Percentiles rank a stretch among this genome's conserved stretches.
phyloP scores from a whole-genome alignment of 2,888 invertebrate genomes.

The Catocala fraxini region DNA sequence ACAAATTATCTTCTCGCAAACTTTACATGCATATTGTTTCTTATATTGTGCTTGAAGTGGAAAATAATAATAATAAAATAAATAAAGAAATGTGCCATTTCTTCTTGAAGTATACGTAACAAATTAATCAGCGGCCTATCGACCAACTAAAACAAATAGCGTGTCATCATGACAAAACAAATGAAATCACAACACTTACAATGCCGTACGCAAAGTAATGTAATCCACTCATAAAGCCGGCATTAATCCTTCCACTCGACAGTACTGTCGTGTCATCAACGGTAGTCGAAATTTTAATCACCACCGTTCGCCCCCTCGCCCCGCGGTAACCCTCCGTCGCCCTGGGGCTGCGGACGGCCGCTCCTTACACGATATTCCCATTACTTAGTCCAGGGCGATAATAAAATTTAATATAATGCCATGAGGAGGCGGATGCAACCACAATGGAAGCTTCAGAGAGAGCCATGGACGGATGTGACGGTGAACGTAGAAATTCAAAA shows the following conservation, averaged over 20 bases:
- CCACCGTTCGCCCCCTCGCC: slow-evolving; percentile 56
- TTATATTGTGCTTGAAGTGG: no score
- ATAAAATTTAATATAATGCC: slow-evolving; percentile 88
- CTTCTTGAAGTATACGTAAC: not conserved
- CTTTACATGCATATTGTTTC: no score
- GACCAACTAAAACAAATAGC: slow-evolving; percentile 32
- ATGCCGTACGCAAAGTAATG: slow-evolving; percentile 72
- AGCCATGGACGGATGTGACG: slow-evolving; percentile 48
- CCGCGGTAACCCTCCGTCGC: slow-evolving; percentile 61
- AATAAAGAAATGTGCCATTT: no score
- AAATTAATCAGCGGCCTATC: slow-evolving; percentile 4
- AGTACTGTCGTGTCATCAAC: slow-evolving; percentile 84
- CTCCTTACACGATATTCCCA: slow-evolving; percentile 88
- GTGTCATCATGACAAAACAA: slow-evolving; percentile 49
- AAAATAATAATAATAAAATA: no score
- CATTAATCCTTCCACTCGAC: slow-evolving; percentile 82
- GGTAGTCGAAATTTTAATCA: slow-evolving; percentile 87
- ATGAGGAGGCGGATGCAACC: slow-evolving; percentile 80
- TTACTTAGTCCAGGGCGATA: slow-evolving; percentile 87
- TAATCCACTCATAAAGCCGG: slow-evolving; percentile 85
- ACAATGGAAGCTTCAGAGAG: slow-evolving; percentile 68
- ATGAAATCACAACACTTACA: slow-evolving; percentile 72
- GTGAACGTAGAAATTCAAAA: slow-evolving; percentile 47
- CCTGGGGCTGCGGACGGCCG: slow-evolving; percentile 79
- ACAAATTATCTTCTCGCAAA: no score